Evolutionary conservation across 2,888 invertebrate genomes (phyloP).

Genomic region (Spicauda simplicius): DNA sequence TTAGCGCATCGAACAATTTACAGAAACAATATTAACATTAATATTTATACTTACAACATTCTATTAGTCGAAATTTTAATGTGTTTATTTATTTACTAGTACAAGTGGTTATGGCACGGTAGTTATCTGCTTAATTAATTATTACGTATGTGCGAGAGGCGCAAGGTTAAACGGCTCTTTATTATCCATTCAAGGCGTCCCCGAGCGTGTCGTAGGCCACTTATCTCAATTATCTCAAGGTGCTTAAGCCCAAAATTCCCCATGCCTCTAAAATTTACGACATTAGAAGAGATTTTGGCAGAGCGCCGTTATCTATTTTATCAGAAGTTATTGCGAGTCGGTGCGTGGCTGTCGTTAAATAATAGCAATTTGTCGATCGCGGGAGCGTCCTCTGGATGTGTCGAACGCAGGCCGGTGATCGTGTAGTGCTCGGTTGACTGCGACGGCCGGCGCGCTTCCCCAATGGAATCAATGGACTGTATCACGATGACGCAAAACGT

Average conservation of each 20-base stretch:
- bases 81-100: slow-evolving; percentile 1
- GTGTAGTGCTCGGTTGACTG: slow-evolving; percentile 27
- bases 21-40: not conserved
- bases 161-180: slow-evolving; percentile 47
- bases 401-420: slow-evolving; percentile 23
- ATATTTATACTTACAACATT: not conserved
- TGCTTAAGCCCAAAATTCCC: slow-evolving; percentile 81
- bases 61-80: not conserved
- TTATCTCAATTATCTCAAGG: slow-evolving; percentile 83
- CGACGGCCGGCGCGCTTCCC: slow-evolving; percentile 44
- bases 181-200: slow-evolving; percentile 65
- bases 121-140: slow-evolving; percentile 21
- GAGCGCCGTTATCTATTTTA: slow-evolving; percentile 75
- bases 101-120: not conserved
- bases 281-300: slow-evolving; percentile 75
- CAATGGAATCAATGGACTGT: slow-evolving; percentile 54
- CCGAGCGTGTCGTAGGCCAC: slow-evolving; percentile 55
- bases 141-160: slow-evolving; percentile 39
- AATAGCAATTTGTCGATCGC: slow-evolving; percentile 51
- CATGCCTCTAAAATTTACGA: slow-evolving; percentile 80
- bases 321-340: slow-evolving; percentile 73
- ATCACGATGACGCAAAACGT: slow-evolving; percentile 52
- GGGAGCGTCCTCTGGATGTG: slow-evolving; percentile 24
- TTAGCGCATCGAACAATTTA: not conserved
- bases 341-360: slow-evolving; percentile 59